Base-by-base conservation (phyloP, 2,888 invertebrate genomes). In the Ceratothoa steindachneri region DNA sequence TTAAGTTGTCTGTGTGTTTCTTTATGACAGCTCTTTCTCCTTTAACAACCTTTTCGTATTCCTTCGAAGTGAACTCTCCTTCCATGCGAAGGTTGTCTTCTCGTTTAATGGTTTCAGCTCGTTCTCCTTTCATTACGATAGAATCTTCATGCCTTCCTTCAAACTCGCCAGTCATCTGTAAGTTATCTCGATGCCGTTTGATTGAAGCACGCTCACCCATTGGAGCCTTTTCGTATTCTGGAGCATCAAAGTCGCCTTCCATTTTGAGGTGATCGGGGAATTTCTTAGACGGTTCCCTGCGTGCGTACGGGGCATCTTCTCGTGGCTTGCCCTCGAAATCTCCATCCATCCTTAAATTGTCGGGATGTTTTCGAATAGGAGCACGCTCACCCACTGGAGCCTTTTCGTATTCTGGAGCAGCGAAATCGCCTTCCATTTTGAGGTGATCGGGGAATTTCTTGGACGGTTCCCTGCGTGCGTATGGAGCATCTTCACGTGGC, bases 381-480 rank as follows among this genome's bases (percentile, higher is more conserved):
- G 75, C 78, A 1, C 76, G 60, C 30, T 74, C 78, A 12, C 76
- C 77, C 9, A 30, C 87, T 89, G 90, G 82, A 79, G 87, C 86
- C 19, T 71, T 71, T 5, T 27, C 70, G 22, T 69, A 72, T 1
- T 41, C 22, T 12, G 71, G 72, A 1, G 75, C 72, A 29, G 73
- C 60, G 69, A 89, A 87, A 65, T 86, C 87, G 0, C 90, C 91
- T 83, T 90, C 90, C 87, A 90, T 88, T 82, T 83, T 84, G 0
- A 89, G 81, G 81, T 88, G 88, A 75, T 87, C 87, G 1, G 78
- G 80, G 4, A 79, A 80, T 67, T 75, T 80, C 53, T 73, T 73
- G 0, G 75, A 73, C 24, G 82, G 81, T 22, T 84, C 82, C 67
- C 85, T 71, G 27, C 85, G 84, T 15, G 84, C 85, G 12, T 72